phyloP scores from a whole-genome alignment of 2,888 invertebrate genomes.

The Drosophila mettleri region DNA sequence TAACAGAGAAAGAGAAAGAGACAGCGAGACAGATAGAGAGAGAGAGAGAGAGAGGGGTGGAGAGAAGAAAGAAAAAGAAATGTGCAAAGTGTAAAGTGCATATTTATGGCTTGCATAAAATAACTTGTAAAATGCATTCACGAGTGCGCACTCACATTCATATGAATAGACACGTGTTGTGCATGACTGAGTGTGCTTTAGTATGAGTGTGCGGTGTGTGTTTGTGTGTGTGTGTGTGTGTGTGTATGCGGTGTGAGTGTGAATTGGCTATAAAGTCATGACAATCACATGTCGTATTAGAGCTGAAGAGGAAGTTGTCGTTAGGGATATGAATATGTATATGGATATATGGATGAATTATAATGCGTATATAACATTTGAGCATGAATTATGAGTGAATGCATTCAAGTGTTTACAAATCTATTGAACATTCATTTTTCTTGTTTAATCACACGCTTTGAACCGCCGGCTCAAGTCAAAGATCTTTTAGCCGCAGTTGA shows the following conservation, averaged over 20 bases:
- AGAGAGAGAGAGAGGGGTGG: slow-evolving; percentile 21
- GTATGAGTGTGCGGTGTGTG: slow-evolving; percentile 25
- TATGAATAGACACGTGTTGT: slow-evolving; percentile 63
- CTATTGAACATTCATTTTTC: slow-evolving; percentile 13
- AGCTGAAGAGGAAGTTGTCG: slow-evolving; percentile 70
- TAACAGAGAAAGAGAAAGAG: slow-evolving; percentile 22
- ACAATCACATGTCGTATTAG: slow-evolving; percentile 68
- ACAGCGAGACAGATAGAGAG: slow-evolving; percentile 1
- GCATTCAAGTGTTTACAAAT: slow-evolving; percentile 20
- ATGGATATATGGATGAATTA: slow-evolving; percentile 46
- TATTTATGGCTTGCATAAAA: slow-evolving; percentile 81
- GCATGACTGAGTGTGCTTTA: slow-evolving; percentile 46
- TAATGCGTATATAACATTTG: slow-evolving; percentile 34
- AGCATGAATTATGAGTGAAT: slow-evolving; percentile 34
- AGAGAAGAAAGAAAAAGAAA: slow-evolving; percentile 52
- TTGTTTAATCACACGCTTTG: slow-evolving; percentile 16
- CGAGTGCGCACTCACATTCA: slow-evolving; percentile 64
- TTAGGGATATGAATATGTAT: slow-evolving; percentile 59
- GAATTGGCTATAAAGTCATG: slow-evolving; percentile 69
- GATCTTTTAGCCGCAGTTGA: background rate
- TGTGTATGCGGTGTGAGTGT: slow-evolving; percentile 34
- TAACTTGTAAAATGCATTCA: slow-evolving; percentile 79
- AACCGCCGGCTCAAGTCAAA: slow-evolving; percentile 4
- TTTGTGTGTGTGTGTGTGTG: slow-evolving; percentile 27
- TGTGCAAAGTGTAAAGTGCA: slow-evolving; percentile 80